phyloP scores from a whole-genome alignment of 2,113 vertebrate genomes.

The Motacilla alba region DNA sequence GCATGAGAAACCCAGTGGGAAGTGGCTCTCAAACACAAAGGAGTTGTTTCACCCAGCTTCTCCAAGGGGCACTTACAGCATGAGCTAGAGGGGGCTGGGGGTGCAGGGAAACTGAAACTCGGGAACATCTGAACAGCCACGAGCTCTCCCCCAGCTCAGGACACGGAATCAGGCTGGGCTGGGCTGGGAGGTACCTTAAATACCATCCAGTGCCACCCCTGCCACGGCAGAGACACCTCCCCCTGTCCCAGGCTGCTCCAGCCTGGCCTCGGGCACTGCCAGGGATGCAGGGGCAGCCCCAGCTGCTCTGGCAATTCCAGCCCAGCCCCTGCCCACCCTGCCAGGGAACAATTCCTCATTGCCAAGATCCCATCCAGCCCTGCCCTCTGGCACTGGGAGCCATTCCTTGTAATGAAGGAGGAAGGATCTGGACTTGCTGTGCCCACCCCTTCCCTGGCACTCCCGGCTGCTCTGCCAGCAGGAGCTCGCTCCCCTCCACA shows the following conservation, averaged over 20 bases:
- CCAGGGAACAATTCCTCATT: not conserved
- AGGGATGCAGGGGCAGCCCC: no score
- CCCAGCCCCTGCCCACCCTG: not conserved
- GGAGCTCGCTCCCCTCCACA: not conserved
- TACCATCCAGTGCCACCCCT: no score
- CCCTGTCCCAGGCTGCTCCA: no score
- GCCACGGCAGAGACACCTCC: not conserved
- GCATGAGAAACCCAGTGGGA: not conserved
- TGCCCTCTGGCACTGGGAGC: not conserved
- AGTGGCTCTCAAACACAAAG: not conserved
- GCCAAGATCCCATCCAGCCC: not conserved
- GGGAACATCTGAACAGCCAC: not conserved
- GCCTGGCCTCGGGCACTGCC: no score
- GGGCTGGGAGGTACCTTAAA: not conserved
- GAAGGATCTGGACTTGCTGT: not conserved
- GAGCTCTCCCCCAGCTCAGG: not conserved
- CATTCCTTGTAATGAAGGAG: not conserved
- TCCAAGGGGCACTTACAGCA: not conserved
- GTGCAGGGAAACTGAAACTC: not conserved
- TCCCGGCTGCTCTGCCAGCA: not conserved
- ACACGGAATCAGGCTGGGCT: accelerated
- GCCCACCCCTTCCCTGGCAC: not conserved
- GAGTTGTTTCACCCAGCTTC: not conserved
- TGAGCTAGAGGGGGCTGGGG: not conserved
- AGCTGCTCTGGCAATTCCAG: no score